Conservation (phyloP, 2,888 invertebrate species). For the Rhagonycha fulva region DNA sequence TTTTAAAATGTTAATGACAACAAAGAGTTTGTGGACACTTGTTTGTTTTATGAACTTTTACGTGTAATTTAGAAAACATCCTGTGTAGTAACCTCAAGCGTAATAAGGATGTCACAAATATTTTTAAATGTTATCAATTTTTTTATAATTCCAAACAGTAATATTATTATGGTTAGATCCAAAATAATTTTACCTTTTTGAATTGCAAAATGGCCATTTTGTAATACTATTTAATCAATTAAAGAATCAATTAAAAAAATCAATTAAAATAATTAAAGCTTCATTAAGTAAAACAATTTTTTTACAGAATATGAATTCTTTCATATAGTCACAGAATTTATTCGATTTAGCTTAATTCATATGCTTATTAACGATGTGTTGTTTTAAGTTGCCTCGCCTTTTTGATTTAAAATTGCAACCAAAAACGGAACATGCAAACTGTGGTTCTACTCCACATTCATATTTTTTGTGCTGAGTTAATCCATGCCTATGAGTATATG, state of each 20-base stretch:
- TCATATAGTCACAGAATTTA: neutral
- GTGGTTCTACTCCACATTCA: constrained; percentile 54
- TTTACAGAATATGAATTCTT: neutral
- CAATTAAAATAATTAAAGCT: neutral
- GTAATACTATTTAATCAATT: no score
- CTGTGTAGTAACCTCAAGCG: neutral
- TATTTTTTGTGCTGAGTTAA: constrained; percentile 43
- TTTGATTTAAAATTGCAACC: constrained; percentile 46
- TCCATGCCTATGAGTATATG: constrained; percentile 41
- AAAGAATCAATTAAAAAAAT: no score
- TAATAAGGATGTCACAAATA: neutral
- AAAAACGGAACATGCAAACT: constrained; percentile 47
- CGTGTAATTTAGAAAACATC: neutral
- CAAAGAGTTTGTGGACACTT: no score
- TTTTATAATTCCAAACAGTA: neutral
- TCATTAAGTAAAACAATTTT: neutral
- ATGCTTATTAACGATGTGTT: constrained; percentile 37
- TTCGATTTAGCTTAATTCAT: neutral
- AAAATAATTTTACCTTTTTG: no score
- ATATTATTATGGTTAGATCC: no score
- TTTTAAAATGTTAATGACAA: no score
- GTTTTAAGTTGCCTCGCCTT: constrained; percentile 46
- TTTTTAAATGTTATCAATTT: neutral
- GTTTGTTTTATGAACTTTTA: no score
- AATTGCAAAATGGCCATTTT: no score